Percentiles rank a stretch among this genome's conserved stretches.
phyloP scores from a whole-genome alignment of 1,140 invertebrate species.

The Dermatophagoides farinae region DNA sequence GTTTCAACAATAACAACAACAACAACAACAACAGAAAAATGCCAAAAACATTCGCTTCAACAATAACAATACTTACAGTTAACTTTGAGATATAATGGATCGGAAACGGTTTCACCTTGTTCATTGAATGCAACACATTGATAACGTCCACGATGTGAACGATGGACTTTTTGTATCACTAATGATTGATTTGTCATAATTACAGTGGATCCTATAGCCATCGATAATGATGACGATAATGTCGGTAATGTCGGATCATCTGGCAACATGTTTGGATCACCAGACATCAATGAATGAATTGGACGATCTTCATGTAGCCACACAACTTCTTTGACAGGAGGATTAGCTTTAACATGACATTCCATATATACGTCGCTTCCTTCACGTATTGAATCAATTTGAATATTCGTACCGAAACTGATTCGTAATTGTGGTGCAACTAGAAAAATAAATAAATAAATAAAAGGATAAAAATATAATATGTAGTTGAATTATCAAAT shows the following conservation, averaged over 20 bases:
- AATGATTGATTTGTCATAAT: slow-evolving; percentile 52
- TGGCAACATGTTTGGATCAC: slow-evolving; percentile 42
- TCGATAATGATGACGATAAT: slow-evolving; percentile 29
- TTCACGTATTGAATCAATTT: slow-evolving; percentile 16
- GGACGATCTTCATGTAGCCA: slow-evolving; percentile 47
- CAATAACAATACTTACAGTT: slow-evolving; percentile 48
- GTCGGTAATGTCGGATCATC: slow-evolving; percentile 25
- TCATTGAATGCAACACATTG: slow-evolving; percentile 69
- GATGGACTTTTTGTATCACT: slow-evolving; percentile 23
- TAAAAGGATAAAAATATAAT: background rate
- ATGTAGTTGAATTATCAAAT: background rate
- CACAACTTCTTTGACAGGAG: slow-evolving; percentile 45
- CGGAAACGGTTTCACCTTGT: slow-evolving; percentile 64
- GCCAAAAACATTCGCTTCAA: background rate
- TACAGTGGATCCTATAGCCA: slow-evolving; percentile 51
- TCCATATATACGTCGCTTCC: slow-evolving; percentile 71
- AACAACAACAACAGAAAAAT: background rate
- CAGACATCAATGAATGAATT: slow-evolving; percentile 30
- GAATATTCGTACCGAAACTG: slow-evolving; percentile 8
- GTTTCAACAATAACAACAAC: background rate
- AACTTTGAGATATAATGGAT: slow-evolving; percentile 56
- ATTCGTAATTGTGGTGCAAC: slow-evolving; percentile 15
- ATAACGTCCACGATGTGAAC: slow-evolving; percentile 31
- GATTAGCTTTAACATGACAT: slow-evolving; percentile 68
- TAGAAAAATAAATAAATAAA: slow-evolving; percentile 4